Evolutionary conservation across 2,888 invertebrate genomes (phyloP), one percentile per base, ranked within the genome.

Genomic region (Alitta virens): DNA sequence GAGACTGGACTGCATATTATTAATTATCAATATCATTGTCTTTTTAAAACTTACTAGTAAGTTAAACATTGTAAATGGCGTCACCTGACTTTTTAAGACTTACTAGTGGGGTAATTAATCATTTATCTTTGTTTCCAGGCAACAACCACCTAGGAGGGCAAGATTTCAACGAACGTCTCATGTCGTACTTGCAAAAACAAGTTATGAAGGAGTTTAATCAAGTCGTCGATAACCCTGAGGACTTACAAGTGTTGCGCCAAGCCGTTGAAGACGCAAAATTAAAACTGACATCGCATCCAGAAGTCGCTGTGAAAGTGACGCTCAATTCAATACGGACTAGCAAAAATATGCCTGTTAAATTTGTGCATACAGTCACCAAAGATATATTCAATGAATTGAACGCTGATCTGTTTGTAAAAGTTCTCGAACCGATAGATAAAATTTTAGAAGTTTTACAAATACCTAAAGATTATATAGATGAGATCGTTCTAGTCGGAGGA

Each of bases 101-200:
- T n/a, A n/a, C n/a, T n/a, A n/a, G n/a, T n/a, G n/a, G n/a, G n/a
- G n/a, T n/a, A n/a, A n/a, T n/a, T n/a, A n/a, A n/a, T n/a, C n/a
- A n/a, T n/a, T n/a, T n/a, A n/a, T n/a, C n/a, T n/a, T n/a, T n/a
- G n/a, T 24, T 61, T 60, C 23, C 84, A 65, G 85, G 82, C 75
- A 85, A 85, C 71, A 85, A 85, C 70, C 79, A 82, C 56, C 74
- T 85, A 2, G 85, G 85, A 16, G 85, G 85, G 2, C 85, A 85
- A 66, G 85, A 85, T 68, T 84, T 85, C 73, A 85, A 84, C 68
- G 79, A 83, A 63, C 73, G 83, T 25, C 72, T 84, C 16, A 74
- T 83, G 60, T 66, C 74, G 14, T 73, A 80, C 65, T 56, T 84
- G 2, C 64, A 70, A 59, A 63, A 64, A 16, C 62, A 69, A 1